Evolutionary conservation across 1,140 invertebrate genomes (phyloP), one percentile per base, ranked within the genome.

Genomic region (Psilanteris sp.): DNA sequence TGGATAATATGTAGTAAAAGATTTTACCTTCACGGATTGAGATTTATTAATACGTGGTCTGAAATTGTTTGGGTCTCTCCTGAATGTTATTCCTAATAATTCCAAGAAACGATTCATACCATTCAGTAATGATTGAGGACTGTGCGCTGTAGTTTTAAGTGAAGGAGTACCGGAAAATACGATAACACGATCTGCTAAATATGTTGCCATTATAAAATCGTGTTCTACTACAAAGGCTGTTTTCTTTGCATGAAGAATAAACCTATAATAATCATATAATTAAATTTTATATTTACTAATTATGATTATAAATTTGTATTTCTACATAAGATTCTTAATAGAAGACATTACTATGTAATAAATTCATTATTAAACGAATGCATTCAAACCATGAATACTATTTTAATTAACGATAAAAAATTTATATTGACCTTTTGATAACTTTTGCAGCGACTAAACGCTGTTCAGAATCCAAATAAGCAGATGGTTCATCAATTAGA

Each of bases 191-290:
- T 99, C 98, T 8, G 98, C 97, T 27, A 99, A 90, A 89, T 99
- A 99, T 0, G 98, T 99, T 1, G 98, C 97, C 98, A 99, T 99
- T 48, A 99, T 99, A 83, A 75, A 78, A 92, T 99, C 98, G 93
- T 99, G 98, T 91, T 99, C 98, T 0, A 99, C 98, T 16, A 99
- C 94, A 88, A 99, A 99, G 16, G 97, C 98, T 15, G 98, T 99
- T 86, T 99, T 98, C 90, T 99, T 99, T 0, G 98, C 96, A 83
- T 99, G 98, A 26, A 99, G 90, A 87, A 99, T 98, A 85, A 98
- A 99, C 77, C 97, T 98, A n/a, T n/a, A n/a, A n/a, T 71, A 57
- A 43, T 11, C 9, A 37, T 15, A 7, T 15, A 50, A 20, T 10
- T 11, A 36, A n/a, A n/a, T n/a, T n/a, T n/a, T n/a, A n/a, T n/a